Evolutionary conservation across 92 coral and sea anemone species (phyloP).

Genomic region (Porites cylindrica): DNA sequence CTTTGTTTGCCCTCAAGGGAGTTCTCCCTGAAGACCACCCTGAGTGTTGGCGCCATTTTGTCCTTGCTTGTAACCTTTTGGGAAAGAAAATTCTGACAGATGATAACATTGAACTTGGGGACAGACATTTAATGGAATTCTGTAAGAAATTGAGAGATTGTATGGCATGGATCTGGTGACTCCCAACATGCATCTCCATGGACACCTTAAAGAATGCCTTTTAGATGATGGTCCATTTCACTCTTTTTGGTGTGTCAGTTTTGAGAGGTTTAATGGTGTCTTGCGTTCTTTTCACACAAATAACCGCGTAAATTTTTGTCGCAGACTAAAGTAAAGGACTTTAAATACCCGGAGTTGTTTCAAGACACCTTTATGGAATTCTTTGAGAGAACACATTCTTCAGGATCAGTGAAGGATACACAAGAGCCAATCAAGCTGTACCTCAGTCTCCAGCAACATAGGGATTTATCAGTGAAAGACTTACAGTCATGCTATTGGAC

Average conservation of each 20-base stretch:
- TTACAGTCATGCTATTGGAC: constrained; percentile 43
- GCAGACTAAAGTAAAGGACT: constrained; percentile 44
- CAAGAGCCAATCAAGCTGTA: constrained; percentile 29
- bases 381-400: constrained; percentile 21
- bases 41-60: constrained; percentile 64
- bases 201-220: constrained; percentile 62
- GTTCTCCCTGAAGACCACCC: constrained; percentile 65
- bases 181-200: constrained; percentile 78
- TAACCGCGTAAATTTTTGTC: constrained; percentile 60
- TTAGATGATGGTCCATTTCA: constrained; percentile 68
- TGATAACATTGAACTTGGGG: constrained; percentile 53
- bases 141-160: constrained; percentile 38
- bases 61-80: constrained; percentile 63
- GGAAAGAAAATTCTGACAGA: constrained; percentile 56
- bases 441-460: constrained; percentile 20
- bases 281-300: constrained; percentile 66
- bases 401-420: constrained; percentile 58
- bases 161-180: constrained; percentile 59
- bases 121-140: constrained; percentile 40
- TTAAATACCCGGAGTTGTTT: constrained; percentile 35
- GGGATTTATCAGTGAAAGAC: constrained; percentile 5
- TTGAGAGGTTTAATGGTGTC: constrained; percentile 70
- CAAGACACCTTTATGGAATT: constrained; percentile 32
- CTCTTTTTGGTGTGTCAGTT: constrained; percentile 71
- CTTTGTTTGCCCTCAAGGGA: constrained; percentile 61